These are phyloP conservation scores for Hanleya hanleyi DNA, from an alignment of 2,888 invertebrate species.

Conservation along the genomic window DNA sequence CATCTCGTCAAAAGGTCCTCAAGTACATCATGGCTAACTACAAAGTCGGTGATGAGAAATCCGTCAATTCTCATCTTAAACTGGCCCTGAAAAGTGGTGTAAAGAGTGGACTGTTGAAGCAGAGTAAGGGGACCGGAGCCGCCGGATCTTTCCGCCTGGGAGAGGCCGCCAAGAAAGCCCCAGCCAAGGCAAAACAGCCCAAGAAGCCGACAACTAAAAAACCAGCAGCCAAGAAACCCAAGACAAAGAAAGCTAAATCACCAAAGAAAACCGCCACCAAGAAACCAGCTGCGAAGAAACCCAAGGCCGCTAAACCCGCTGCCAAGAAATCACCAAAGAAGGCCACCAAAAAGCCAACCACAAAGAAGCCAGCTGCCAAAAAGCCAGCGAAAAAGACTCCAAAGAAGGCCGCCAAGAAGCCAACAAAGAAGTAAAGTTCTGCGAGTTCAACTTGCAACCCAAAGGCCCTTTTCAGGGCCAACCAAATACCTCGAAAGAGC, in stretches of 20 bases:
- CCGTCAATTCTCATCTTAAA: constrained; percentile 72
- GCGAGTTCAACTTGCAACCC: too few relatives aligned
- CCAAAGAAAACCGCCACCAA: too few relatives aligned
- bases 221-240: constrained; percentile 38
- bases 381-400: too few relatives aligned
- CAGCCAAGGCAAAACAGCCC: constrained; percentile 17
- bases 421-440: too few relatives aligned
- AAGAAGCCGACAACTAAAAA: constrained; percentile 29
- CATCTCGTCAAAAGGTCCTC: constrained; percentile 69
- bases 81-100: constrained; percentile 72
- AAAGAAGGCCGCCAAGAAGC: too few relatives aligned
- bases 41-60: constrained; percentile 62
- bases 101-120: constrained; percentile 68
- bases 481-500: too few relatives aligned
- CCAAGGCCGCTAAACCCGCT: too few relatives aligned
- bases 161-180: constrained; percentile 15
- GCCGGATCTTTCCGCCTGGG: constrained; percentile 64
- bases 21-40: constrained; percentile 69
- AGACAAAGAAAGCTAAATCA: constrained; percentile 31
- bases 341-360: too few relatives aligned
- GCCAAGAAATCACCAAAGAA: too few relatives aligned
- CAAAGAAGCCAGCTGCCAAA: too few relatives aligned
- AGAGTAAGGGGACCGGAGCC: constrained; percentile 66
- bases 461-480: too few relatives aligned
- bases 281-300: too few relatives aligned